Conservation (phyloP, 2,888 invertebrate species). For the Eupithecia abbreviata region DNA sequence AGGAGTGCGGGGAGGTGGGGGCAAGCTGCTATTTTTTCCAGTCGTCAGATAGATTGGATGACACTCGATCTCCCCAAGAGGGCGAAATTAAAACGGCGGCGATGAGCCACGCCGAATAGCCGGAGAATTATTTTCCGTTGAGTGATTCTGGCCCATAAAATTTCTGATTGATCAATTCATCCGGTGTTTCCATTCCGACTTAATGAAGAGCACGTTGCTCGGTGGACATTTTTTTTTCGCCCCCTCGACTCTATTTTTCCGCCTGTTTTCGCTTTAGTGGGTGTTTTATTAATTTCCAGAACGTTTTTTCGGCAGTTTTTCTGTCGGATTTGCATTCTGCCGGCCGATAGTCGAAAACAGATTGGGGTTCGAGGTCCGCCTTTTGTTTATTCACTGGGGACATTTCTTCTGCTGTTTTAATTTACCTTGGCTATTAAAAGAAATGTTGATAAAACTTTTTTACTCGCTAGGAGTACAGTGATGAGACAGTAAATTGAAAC, state of each 20-base stretch:
- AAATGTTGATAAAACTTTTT: neutral
- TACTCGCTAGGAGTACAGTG: neutral
- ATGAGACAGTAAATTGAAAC: neutral
- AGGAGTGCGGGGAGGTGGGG: conserved; percentile 52
- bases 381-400: conserved; percentile 30
- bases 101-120: conserved; percentile 80
- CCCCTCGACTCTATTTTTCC: conserved; percentile 76
- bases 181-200: conserved; percentile 75
- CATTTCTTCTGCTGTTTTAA: conserved; percentile 14
- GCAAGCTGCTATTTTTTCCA: conserved; percentile 66
- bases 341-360: conserved; percentile 68
- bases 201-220: conserved; percentile 80
- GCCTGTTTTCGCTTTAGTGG: conserved; percentile 80
- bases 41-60: conserved; percentile 82
- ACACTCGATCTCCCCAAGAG: conserved; percentile 83
- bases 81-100: conserved; percentile 82
- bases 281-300: conserved; percentile 79
- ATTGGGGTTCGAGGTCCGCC: conserved; percentile 51
- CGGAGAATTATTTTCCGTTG: conserved; percentile 82
- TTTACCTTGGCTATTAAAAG: neutral
- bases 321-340: conserved; percentile 53
- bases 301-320: conserved; percentile 52
- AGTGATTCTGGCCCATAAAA: conserved; percentile 83
- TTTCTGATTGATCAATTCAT: conserved; percentile 84
- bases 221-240: conserved; percentile 67